These are phyloP conservation scores for Colistium nudipinnis DNA, from an alignment of 2,113 vertebrate genomes.

Conservation along the genomic window DNA sequence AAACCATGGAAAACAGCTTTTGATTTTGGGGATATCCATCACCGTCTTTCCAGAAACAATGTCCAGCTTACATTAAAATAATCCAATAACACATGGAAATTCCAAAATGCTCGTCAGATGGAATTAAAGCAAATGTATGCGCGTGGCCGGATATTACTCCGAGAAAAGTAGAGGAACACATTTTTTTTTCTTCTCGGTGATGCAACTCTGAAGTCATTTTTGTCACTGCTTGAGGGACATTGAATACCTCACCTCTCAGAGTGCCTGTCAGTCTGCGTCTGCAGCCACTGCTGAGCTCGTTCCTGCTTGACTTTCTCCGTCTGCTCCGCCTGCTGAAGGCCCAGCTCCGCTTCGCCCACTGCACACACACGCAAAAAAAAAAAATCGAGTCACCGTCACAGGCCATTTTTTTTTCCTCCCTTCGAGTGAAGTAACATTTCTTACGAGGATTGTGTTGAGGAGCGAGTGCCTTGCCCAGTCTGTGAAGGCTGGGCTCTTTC, in stretches of 20 bases:
- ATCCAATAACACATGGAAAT: slow-evolving; percentile 1
- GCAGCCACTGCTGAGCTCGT: slow-evolving; percentile 81
- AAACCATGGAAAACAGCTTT: not conserved
- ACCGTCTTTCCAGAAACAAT: not conserved
- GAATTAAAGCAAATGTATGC: not conserved
- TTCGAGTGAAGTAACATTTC: not conserved
- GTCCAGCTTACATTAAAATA: not conserved
- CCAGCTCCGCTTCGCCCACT: slow-evolving; percentile 74
- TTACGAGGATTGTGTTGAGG: not conserved
- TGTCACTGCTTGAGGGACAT: not conserved
- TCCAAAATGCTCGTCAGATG: not conserved
- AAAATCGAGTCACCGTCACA: slow-evolving; percentile 60
- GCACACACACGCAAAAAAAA: slow-evolving; percentile 13
- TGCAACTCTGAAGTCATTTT: not conserved
- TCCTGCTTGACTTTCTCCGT: slow-evolving; percentile 74
- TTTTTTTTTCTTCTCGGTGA: too few relatives aligned
- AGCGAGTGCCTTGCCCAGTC: not conserved
- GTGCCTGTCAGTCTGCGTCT: slow-evolving; percentile 73
- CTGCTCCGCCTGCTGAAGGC: slow-evolving; percentile 24
- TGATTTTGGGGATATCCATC: not conserved
- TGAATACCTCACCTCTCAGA: slow-evolving; percentile 81
- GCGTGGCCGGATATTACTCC: not conserved
- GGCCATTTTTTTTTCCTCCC: not conserved
- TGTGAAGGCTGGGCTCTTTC: not conserved
- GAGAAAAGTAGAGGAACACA: not conserved